These are phyloP conservation scores for Hirtodrosophila cameraria DNA, from an alignment of 2,888 invertebrate species.

Conservation along the genomic window DNA sequence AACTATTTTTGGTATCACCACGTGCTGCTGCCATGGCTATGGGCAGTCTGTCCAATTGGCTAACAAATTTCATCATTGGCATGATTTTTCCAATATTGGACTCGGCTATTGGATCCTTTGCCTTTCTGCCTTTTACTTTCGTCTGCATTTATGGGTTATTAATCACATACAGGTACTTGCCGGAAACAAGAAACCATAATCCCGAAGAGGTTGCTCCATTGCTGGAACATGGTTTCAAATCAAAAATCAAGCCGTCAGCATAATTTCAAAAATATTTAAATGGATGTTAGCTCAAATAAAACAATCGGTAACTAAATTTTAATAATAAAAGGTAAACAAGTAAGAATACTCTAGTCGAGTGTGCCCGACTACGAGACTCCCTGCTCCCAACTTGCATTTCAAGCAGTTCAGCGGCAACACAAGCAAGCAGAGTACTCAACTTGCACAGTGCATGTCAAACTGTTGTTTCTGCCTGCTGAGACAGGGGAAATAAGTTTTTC, in stretches of 20 bases:
- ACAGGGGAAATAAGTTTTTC: no score
- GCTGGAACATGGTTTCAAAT: constrained; percentile 85
- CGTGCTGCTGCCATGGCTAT: constrained; percentile 92
- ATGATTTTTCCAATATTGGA: constrained; percentile 89
- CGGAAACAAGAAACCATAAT: constrained; percentile 66
- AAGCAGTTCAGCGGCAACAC: no score
- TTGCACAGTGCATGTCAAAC: no score
- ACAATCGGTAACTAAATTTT: no score
- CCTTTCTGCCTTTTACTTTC: constrained; percentile 85
- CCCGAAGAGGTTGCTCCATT: constrained; percentile 57
- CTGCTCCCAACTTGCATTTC: no score
- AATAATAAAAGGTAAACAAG: no score
- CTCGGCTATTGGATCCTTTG: constrained; percentile 86
- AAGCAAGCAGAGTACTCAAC: no score
- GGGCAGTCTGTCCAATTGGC: constrained; percentile 93
- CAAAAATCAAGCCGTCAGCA: constrained; percentile 67
- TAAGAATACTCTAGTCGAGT: no score
- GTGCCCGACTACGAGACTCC: no score
- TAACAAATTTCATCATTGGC: constrained; percentile 92
- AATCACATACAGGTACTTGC: constrained; percentile 50
- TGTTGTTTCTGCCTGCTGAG: no score
- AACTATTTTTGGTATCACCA: constrained; percentile 91
- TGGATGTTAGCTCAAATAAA: no score
- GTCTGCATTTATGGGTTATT: constrained; percentile 13
- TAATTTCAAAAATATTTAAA: no score